These are phyloP conservation scores for Brienomyrus longianalis DNA, from an alignment of 2,113 vertebrate genomes.

Conservation along the genomic window DNA sequence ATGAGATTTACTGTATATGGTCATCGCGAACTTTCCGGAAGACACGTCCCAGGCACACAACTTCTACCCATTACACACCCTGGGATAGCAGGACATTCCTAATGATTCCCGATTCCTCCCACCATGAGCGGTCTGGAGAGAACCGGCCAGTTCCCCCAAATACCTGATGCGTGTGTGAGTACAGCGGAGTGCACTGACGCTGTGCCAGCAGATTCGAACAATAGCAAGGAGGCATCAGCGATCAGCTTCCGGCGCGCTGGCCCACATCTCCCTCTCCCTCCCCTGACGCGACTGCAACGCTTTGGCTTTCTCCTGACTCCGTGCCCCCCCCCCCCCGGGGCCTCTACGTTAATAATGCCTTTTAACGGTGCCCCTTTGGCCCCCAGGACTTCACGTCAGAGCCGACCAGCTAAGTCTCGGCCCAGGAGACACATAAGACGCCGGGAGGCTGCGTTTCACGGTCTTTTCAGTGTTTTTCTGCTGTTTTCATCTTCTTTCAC, in stretches of 20 bases:
- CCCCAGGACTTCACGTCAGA: background rate
- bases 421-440: background rate
- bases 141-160: background rate
- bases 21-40: background rate
- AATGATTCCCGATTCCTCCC: background rate
- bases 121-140: background rate
- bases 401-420: background rate
- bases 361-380: constrained; percentile 14
- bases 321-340: constrained; percentile 31
- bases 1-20: background rate
- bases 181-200: constrained; percentile 19
- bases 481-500: background rate
- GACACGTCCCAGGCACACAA: background rate
- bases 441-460: background rate
- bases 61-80: background rate
- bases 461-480: background rate
- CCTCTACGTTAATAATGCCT: background rate
- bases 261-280: constrained; percentile 5
- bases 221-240: constrained; percentile 34
- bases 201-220: constrained; percentile 42
- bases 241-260: constrained; percentile 22
- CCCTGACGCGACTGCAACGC: constrained; percentile 50
- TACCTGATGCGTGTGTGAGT: background rate
- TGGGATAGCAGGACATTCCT: background rate
- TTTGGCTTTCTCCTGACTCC: constrained; percentile 56